phyloP scores from a whole-genome alignment of 2,888 invertebrate genomes.

The Macrostomum cliftonense region DNA sequence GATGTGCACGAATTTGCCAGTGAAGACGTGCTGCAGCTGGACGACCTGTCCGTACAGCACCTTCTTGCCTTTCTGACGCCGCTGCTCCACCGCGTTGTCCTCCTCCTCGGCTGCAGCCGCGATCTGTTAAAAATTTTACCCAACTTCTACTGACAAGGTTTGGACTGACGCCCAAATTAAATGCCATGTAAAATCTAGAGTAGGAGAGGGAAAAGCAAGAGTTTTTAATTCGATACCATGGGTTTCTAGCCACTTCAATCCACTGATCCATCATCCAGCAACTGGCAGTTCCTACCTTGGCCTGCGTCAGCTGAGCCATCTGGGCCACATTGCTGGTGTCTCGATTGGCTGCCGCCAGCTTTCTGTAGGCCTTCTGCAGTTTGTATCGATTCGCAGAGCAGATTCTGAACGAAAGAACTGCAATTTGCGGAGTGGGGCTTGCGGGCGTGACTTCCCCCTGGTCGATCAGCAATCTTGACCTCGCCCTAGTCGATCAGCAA shows the following conservation, averaged over 20 bases:
- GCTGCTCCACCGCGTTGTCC: conserved; percentile 30
- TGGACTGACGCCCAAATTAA: no score
- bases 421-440: no score
- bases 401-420: conserved; percentile 21
- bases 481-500: no score
- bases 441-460: no score
- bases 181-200: no score
- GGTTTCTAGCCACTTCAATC: no score
- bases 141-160: no score
- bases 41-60: conserved; percentile 33
- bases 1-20: conserved; percentile 28
- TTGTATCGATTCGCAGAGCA: conserved; percentile 33
- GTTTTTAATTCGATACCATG: no score
- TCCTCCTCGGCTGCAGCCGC: conserved; percentile 28
- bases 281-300: conserved; percentile 17
- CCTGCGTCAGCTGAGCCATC: conserved; percentile 19
- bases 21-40: conserved; percentile 33
- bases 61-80: conserved; percentile 27
- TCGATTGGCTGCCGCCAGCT: conserved; percentile 17
- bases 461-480: no score
- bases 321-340: conserved; percentile 20
- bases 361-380: conserved; percentile 23
- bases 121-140: conserved; percentile 15
- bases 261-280: no score
- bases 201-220: no score